phyloP scores from a whole-genome alignment of 2,888 invertebrate genomes.

The Pseudolycoriella hygida region DNA sequence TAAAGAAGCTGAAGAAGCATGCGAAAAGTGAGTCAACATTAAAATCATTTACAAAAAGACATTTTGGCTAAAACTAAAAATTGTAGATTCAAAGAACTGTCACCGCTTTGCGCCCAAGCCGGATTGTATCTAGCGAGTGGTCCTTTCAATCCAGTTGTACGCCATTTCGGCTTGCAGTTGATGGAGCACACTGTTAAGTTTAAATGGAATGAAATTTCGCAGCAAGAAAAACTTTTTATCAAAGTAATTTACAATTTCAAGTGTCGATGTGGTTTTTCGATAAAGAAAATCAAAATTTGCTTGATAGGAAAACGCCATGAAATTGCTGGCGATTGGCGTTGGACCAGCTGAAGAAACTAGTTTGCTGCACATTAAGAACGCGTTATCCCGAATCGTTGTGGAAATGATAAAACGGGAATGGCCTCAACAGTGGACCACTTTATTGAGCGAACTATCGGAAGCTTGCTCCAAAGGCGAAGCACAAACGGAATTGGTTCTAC shows the following conservation, averaged over 20 bases:
- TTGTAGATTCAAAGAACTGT: slow-evolving; percentile 59
- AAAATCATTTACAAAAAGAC: not conserved
- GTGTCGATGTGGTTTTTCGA: not conserved
- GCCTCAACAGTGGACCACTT: slow-evolving; percentile 91
- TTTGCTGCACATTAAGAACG: slow-evolving; percentile 61
- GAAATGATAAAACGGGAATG: slow-evolving; percentile 95
- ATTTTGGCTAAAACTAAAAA: slow-evolving; percentile 12
- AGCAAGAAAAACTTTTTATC: slow-evolving; percentile 74
- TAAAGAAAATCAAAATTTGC: not conserved
- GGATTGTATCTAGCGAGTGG: slow-evolving; percentile 64
- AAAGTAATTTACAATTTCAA: slow-evolving; percentile 36
- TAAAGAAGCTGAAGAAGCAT: slow-evolving; percentile 67
- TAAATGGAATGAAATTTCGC: slow-evolving; percentile 76
- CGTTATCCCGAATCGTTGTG: slow-evolving; percentile 75
- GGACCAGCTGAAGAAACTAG: slow-evolving; percentile 49
- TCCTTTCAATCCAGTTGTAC: slow-evolving; percentile 54
- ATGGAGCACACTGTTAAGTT: slow-evolving; percentile 90
- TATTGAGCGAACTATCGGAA: slow-evolving; percentile 65
- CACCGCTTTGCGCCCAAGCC: slow-evolving; percentile 74
- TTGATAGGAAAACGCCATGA: slow-evolving; percentile 67
- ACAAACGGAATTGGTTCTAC: slow-evolving; percentile 77
- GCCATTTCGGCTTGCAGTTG: slow-evolving; percentile 82
- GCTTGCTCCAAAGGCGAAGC: slow-evolving; percentile 68
- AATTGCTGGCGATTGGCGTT: slow-evolving; percentile 57
- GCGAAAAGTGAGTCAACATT: slow-evolving; percentile 37